phyloP scores from a whole-genome alignment of 2,113 vertebrate genomes.

The Myotis lucifugus region DNA sequence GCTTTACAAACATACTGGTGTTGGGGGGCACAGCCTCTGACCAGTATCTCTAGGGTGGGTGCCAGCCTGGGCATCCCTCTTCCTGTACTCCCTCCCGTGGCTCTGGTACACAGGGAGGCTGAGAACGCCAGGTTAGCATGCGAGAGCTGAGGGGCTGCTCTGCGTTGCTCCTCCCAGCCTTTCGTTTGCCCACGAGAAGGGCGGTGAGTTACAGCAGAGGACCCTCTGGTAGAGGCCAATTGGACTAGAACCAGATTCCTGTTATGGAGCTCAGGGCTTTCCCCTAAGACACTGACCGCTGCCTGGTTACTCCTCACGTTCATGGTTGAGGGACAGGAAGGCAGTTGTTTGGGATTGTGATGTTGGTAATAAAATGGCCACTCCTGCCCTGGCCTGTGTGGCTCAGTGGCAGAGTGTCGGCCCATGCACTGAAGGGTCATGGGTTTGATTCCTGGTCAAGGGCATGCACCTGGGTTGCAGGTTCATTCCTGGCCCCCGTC shows the following conservation, averaged over 20 bases:
- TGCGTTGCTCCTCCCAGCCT: neutral
- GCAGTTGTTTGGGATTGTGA: neutral
- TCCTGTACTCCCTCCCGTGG: neutral
- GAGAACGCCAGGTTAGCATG: neutral
- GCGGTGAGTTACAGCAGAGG: neutral
- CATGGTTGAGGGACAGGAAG: neutral
- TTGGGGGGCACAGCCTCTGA: neutral
- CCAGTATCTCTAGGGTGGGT: no score
- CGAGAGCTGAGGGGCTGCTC: neutral
- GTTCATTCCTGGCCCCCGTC: no score
- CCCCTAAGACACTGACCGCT: neutral
- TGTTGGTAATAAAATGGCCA: neutral
- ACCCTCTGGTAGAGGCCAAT: neutral
- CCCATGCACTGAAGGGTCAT: no score
- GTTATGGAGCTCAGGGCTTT: rapidly evolving
- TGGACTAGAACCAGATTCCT: neutral
- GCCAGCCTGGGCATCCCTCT: rapidly evolving
- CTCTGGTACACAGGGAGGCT: neutral
- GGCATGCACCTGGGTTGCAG: no score
- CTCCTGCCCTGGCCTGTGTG: no score
- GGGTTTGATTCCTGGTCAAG: no score
- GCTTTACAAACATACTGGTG: neutral
- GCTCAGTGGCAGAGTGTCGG: no score
- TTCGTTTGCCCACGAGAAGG: neutral
- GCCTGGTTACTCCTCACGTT: neutral